Evolutionary conservation across 1,140 invertebrate genomes (phyloP).

Genomic region (Kradibia gibbosae): DNA sequence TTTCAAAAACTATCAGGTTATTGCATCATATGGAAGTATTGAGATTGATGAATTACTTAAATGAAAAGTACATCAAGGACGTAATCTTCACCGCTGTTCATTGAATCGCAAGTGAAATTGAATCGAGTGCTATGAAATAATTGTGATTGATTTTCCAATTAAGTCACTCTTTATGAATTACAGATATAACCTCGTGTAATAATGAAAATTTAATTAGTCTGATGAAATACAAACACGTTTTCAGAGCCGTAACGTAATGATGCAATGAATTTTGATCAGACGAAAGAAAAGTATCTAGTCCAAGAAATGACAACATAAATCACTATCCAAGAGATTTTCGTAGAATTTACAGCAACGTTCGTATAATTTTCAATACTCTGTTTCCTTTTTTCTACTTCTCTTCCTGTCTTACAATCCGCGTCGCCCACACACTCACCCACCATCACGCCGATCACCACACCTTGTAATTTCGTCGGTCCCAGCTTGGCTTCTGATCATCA

Average conservation of each 20-base stretch:
- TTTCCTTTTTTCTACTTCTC: too few species aligned
- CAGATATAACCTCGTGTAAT: neutral
- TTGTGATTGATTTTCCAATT: slow-evolving; percentile 16
- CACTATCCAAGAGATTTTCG: neutral
- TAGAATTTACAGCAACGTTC: neutral
- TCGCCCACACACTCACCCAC: too few species aligned
- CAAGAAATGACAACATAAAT: neutral
- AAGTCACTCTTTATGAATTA: neutral
- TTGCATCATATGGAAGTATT: neutral
- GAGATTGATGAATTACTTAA: neutral
- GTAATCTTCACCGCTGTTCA: neutral
- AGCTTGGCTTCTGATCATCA: too few species aligned
- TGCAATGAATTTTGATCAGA: neutral
- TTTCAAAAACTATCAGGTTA: too few species aligned
- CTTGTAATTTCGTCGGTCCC: too few species aligned
- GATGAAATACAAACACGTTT: neutral
- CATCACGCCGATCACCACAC: too few species aligned
- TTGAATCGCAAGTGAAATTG: neutral
- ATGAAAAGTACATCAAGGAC: neutral
- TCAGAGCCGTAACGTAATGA: neutral
- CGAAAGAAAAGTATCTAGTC: neutral
- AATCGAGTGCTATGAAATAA: neutral
- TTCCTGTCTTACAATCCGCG: too few species aligned
- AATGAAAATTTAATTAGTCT: slow-evolving; percentile 13
- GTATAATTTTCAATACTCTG: too few species aligned